Evolutionary conservation across 1,140 invertebrate genomes (phyloP), one percentile per base, ranked within the genome.

Genomic region (Dufourea novaeangliae): DNA sequence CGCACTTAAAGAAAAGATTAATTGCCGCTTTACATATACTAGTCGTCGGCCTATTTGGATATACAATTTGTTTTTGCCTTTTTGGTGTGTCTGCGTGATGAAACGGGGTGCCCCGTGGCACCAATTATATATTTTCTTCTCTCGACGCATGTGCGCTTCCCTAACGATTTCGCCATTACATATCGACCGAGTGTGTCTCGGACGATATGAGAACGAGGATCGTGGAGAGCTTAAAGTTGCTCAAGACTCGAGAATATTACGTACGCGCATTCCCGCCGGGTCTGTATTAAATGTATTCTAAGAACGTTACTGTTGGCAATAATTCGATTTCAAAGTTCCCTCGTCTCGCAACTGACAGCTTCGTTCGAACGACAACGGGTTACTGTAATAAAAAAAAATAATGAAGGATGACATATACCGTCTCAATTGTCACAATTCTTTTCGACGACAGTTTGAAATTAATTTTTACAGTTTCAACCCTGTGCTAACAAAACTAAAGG

Each of bases 221-320:
- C 64, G 75, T 46, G 52, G 68, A 77, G 68, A 76, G 68, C 67
- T 82, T 63, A 52, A 62, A 50, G 79, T 88, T 89, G 85, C 87
- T 71, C 83, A 89, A 88, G 85, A 81, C 79, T 73, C 80, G 70
- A 83, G 82, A 82, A 86, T 80, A 87, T 89, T 89, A 88, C 87
- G 87, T 86, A 83, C 79, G 71, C 50, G 76, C 80, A 78, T 77
- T 76, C 62, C 39, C 50, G 37, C 25, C 34, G 25, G n/a, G 52
- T 56, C 50, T 34, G 34, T 74, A 29, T 56, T 66, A 56, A 66
- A 66, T 66, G 37, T 74, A 66, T 74, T 74, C 62, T 66, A 66
- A 74, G 27, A 66, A 66, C 37, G 46, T 66, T 46, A 56, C 25
- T 14, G 46, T 32, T 66, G 61, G 50, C 71, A 74, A 64, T 72